These are phyloP conservation scores for Delia radicum DNA, from an alignment of 1,140 invertebrate species.

Conservation along the genomic window DNA sequence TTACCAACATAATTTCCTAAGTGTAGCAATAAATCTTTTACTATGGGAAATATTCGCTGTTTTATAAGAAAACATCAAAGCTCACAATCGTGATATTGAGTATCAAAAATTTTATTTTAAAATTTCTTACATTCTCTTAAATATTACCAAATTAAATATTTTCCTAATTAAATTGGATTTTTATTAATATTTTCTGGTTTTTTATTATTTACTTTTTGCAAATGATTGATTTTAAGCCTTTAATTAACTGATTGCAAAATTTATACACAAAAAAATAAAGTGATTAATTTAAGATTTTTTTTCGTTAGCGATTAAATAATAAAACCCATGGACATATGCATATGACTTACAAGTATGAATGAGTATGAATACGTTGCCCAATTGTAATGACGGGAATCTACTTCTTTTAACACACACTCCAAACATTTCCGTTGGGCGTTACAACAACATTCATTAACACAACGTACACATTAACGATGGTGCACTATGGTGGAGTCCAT, in stretches of 20 bases:
- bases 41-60: neutral
- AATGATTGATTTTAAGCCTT: slow-evolving; percentile 18
- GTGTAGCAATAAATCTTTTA: too few species aligned
- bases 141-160: neutral
- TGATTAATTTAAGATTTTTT: neutral
- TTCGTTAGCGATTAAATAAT: neutral
- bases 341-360: neutral
- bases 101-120: neutral
- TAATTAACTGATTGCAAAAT: slow-evolving; percentile 20
- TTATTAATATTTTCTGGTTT: neutral
- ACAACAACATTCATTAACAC: slow-evolving; percentile 13
- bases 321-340: neutral
- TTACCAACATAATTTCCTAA: neutral
- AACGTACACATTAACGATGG: neutral
- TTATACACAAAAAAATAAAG: neutral
- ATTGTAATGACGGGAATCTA: neutral
- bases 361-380: neutral
- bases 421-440: slow-evolving; percentile 22
- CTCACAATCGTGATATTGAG: neutral
- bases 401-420: neutral
- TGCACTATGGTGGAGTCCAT: too few species aligned
- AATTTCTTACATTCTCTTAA: neutral
- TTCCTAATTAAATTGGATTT: neutral
- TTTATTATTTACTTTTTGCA: neutral
- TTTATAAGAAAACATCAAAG: neutral